Evolutionary conservation across 2,797 vertebrate species (phyloP).

Genomic region (Momotus momota): DNA sequence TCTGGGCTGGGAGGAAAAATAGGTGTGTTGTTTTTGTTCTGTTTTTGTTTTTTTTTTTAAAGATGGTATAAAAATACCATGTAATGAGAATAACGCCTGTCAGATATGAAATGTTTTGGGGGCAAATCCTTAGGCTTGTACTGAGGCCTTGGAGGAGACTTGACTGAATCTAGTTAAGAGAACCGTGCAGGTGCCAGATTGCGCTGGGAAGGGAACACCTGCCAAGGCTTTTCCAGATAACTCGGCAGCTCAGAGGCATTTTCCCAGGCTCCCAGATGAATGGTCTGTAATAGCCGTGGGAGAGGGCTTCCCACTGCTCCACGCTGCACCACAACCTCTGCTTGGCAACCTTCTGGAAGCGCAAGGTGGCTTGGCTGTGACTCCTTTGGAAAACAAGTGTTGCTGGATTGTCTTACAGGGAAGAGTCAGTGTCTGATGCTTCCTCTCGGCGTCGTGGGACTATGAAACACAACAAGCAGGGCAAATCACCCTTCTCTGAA

Average conservation of each 20-base stretch:
- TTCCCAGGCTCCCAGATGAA: constrained; percentile 90
- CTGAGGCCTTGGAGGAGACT: constrained; percentile 52
- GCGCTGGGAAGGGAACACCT: constrained; percentile 84
- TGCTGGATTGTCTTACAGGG: constrained; percentile 83
- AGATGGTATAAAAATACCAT: not conserved
- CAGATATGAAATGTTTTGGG: not conserved
- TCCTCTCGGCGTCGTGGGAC: constrained; percentile 55
- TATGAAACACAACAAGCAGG: constrained; percentile 52
- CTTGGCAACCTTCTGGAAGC: constrained; percentile 85
- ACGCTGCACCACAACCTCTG: constrained; percentile 82
- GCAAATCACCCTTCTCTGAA: constrained; percentile 55
- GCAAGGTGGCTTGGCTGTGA: constrained; percentile 81
- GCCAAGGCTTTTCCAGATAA: constrained; percentile 84
- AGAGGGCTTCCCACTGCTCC: constrained; percentile 86
- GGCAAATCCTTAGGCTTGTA: not conserved
- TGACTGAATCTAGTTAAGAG: constrained; percentile 12
- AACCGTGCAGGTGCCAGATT: constrained; percentile 80
- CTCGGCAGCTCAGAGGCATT: constrained; percentile 85
- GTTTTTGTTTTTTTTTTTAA: not conserved
- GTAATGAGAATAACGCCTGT: not conserved
- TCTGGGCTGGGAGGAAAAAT: not conserved
- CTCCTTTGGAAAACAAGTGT: constrained; percentile 82
- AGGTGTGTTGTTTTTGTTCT: not conserved
- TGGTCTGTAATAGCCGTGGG: constrained; percentile 87
- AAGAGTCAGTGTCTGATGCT: constrained; percentile 81